phyloP scores from a whole-genome alignment of 2,888 invertebrate genomes.

The Philonicus albiceps region DNA sequence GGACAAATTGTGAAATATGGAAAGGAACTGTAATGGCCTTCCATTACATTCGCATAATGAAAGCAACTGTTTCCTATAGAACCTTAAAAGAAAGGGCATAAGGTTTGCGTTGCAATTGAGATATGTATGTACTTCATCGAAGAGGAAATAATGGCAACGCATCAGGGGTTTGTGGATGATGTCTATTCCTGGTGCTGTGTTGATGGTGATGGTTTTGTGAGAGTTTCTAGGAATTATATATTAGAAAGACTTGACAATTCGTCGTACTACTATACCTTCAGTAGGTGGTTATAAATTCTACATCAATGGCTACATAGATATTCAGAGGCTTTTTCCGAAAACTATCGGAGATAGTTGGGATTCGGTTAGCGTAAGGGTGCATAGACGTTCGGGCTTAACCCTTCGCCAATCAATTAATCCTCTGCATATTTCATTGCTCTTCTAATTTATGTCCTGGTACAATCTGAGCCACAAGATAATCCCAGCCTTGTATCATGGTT shows the following conservation, averaged over 20 bases:
- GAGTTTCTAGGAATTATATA: background rate
- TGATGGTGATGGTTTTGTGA: background rate
- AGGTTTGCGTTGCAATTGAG: background rate
- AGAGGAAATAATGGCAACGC: background rate
- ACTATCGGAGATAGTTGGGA: background rate
- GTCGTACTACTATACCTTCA: background rate
- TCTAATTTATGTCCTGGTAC: background rate
- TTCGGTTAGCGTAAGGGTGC: background rate
- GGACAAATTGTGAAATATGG: background rate
- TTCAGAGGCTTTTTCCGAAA: background rate
- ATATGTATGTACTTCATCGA: background rate
- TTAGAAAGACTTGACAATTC: background rate
- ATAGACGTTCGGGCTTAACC: background rate
- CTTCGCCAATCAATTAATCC: background rate
- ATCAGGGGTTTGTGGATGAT: background rate
- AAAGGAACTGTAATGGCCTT: background rate
- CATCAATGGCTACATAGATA: background rate
- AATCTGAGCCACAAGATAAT: background rate
- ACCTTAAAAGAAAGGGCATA: background rate
- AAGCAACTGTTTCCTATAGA: background rate
- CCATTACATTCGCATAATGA: background rate
- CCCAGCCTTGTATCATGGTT: background rate
- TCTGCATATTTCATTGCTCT: background rate
- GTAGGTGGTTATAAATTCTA: background rate
- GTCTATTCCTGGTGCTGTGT: background rate